A percentile compares a stretch with the other conserved stretches of the same genome.
These are phyloP conservation scores for Graptemys geographica DNA, from an alignment of 2,797 vertebrate genomes.

Conservation along the genomic window DNA sequence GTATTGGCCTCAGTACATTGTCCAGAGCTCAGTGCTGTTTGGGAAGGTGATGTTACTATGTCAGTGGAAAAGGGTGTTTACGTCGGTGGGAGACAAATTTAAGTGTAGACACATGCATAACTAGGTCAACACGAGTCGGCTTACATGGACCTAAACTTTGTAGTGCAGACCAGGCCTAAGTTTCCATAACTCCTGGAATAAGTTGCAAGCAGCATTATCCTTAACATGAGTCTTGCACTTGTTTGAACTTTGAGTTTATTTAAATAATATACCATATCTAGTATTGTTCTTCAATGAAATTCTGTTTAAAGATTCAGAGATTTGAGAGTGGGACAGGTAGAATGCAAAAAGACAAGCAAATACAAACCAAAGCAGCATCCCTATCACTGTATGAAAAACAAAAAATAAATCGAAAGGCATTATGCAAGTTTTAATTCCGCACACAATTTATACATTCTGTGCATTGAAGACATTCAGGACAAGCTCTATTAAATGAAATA, in stretches of 20 bases:
- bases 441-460: neutral
- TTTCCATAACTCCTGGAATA: conserved; percentile 2
- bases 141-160: too few species aligned
- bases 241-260: neutral
- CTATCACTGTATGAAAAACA: neutral
- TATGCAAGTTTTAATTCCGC: neutral
- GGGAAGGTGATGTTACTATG: too few species aligned
- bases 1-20: too few species aligned
- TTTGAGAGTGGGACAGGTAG: neutral
- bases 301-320: neutral
- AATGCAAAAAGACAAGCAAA: neutral
- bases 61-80: too few species aligned
- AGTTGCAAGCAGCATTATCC: neutral
- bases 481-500: conserved; percentile 1
- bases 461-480: neutral
- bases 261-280: neutral
- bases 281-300: conserved; percentile 8
- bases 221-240: neutral
- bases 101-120: too few species aligned
- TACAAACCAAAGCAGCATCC: neutral
- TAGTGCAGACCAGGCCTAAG: neutral
- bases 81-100: too few species aligned
- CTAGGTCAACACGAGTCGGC: too few species aligned
- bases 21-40: too few species aligned
- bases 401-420: neutral